Percentiles rank a stretch among this genome's conserved stretches.
These are phyloP conservation scores for Halesus radiatus DNA, from an alignment of 1,140 invertebrate species.

Conservation along the genomic window DNA sequence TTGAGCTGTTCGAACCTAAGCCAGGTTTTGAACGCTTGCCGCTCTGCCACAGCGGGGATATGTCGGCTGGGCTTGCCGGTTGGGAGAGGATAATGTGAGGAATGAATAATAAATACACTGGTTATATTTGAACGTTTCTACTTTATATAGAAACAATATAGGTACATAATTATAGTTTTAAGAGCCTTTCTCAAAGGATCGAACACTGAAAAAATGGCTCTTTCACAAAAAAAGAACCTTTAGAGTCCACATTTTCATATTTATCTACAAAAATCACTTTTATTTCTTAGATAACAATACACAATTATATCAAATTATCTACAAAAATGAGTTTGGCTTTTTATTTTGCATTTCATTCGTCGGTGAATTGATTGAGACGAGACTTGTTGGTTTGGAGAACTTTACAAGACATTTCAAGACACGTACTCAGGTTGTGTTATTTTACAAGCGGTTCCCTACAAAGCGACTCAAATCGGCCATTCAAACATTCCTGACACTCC, in stretches of 20 bases:
- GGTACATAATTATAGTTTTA: constrained; percentile 59
- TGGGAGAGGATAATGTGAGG: neutral
- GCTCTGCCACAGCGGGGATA: too few relatives aligned
- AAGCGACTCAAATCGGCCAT: constrained; percentile 53
- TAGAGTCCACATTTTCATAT: constrained; percentile 57
- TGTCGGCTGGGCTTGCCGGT: too few relatives aligned
- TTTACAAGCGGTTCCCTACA: constrained; percentile 57
- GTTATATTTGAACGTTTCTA: constrained; percentile 57
- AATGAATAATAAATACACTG: constrained; percentile 49
- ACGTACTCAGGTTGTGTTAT: constrained; percentile 54
- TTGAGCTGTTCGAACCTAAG: too few relatives aligned
- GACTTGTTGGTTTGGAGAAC: constrained; percentile 27
- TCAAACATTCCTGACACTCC: too few relatives aligned
- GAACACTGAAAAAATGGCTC: constrained; percentile 58
- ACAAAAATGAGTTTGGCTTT: constrained; percentile 59
- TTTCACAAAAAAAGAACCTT: constrained; percentile 58
- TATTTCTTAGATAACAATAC: constrained; percentile 57
- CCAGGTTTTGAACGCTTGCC: too few relatives aligned
- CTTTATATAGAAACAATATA: constrained; percentile 59
- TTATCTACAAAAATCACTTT: constrained; percentile 59
- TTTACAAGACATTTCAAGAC: constrained; percentile 52
- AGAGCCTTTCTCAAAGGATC: constrained; percentile 57
- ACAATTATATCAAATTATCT: constrained; percentile 59
- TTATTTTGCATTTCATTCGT: constrained; percentile 48
- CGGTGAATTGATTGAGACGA: constrained; percentile 27